Conservation (phyloP, 2,888 invertebrate genomes). For the Rhaphigaster nebulosa region DNA sequence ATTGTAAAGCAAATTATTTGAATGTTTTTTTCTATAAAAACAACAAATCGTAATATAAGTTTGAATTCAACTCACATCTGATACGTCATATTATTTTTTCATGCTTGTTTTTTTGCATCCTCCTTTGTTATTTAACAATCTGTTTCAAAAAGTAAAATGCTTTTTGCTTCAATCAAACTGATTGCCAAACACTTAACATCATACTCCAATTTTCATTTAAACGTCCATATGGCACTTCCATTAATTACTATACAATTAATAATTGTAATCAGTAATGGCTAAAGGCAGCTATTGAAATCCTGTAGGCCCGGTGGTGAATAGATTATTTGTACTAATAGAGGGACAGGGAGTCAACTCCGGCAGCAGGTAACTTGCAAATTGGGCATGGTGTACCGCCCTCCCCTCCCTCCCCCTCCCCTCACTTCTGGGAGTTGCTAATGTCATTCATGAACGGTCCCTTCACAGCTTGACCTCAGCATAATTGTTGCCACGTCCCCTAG, state of each 20-base stretch:
- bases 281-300: not conserved
- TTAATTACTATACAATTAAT: conserved; percentile 4
- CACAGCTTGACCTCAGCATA: conserved; percentile 29
- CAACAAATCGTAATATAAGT: no score
- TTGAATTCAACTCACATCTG: no score
- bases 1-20: no score
- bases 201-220: not conserved
- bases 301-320: not conserved
- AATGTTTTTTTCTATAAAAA: no score
- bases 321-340: not conserved
- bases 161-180: not conserved
- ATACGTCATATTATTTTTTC: no score
- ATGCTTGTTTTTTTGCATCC: no score
- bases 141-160: not conserved
- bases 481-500: not conserved
- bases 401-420: not conserved
- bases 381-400: not conserved
- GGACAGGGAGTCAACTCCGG: not conserved
- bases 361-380: not conserved
- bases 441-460: not conserved
- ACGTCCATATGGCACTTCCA: not conserved
- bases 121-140: no score
- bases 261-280: not conserved
- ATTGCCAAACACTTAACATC: not conserved
- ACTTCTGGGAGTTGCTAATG: conserved; percentile 34